These are phyloP conservation scores for Ptilorrhoa leucosticta DNA, from an alignment of 2,113 vertebrate species.

Conservation along the genomic window DNA sequence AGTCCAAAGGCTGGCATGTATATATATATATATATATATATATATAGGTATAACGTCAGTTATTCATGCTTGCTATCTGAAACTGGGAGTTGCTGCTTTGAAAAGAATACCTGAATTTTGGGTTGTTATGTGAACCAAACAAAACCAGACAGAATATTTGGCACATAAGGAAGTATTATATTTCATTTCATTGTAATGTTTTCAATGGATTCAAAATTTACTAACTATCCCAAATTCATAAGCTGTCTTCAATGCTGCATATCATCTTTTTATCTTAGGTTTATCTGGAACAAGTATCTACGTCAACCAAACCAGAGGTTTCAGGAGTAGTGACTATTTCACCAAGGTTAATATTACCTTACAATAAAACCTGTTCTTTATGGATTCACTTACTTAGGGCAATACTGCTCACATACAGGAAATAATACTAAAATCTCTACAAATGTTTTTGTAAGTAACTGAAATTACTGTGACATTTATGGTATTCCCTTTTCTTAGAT, in stretches of 20 bases:
- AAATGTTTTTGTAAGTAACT: constrained; percentile 38
- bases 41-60: not conserved
- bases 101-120: not conserved
- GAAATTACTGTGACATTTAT: constrained; percentile 21
- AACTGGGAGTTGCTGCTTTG: not conserved
- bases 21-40: not conserved
- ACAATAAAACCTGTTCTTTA: constrained; percentile 30
- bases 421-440: constrained; percentile 14
- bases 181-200: not conserved
- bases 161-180: not conserved
- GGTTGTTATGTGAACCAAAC: not conserved
- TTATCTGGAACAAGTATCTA: not conserved
- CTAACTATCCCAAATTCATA: not conserved
- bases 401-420: not conserved
- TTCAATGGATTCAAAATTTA: not conserved
- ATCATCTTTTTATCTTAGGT: not conserved
- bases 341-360: not conserved
- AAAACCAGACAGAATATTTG: not conserved
- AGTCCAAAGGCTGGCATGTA: not conserved
- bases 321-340: not conserved
- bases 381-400: constrained; percentile 14
- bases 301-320: not conserved
- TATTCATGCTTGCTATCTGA: not conserved
- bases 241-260: not conserved
- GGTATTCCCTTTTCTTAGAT: not conserved